Conservation (phyloP, 2,113 vertebrate species). For the Blennius ocellaris region DNA sequence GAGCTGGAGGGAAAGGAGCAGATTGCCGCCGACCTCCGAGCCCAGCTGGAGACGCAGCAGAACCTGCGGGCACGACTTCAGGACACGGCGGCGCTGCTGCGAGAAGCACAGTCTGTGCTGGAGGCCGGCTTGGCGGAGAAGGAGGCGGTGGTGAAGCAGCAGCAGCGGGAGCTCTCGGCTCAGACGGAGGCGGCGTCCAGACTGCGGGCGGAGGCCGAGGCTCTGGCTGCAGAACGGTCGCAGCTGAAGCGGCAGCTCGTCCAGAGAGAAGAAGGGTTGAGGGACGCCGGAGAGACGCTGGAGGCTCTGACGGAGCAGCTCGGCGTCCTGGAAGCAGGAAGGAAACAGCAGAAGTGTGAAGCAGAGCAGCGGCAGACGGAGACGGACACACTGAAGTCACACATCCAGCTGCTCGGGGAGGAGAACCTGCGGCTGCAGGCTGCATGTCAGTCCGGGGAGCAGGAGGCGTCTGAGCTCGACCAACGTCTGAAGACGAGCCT, state of each 20-base stretch:
- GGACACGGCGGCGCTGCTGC: conserved; percentile 76
- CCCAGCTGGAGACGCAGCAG: conserved; percentile 61
- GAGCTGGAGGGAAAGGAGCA: conserved; percentile 71
- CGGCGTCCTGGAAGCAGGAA: conserved; percentile 64
- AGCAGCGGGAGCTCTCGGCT: conserved; percentile 60
- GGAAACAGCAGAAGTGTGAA: conserved; percentile 72
- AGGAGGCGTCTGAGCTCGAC: conserved; percentile 70
- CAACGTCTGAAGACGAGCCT: conserved; percentile 34
- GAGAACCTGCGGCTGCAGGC: conserved; percentile 78
- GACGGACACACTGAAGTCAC: conserved; percentile 60
- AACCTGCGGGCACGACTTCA: conserved; percentile 72
- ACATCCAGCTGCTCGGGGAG: conserved; percentile 65
- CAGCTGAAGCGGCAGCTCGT: conserved; percentile 66
- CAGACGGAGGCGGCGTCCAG: conserved; percentile 43
- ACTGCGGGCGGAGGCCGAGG: conserved; percentile 74
- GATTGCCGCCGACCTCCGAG: conserved; percentile 58
- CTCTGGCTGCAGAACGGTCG: conserved; percentile 63
- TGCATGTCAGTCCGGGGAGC: conserved; percentile 68
- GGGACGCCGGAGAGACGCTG: conserved; percentile 57
- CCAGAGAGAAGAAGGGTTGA: conserved; percentile 74
- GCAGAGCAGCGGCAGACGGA: conserved; percentile 61
- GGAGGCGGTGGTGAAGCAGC: conserved; percentile 71
- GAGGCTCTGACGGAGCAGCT: conserved; percentile 70
- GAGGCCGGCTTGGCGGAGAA: conserved; percentile 71
- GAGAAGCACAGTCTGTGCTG: conserved; percentile 77